Evolutionary conservation across 1,140 invertebrate genomes (phyloP), one percentile per base, ranked within the genome.

Genomic region (Apis florea): DNA sequence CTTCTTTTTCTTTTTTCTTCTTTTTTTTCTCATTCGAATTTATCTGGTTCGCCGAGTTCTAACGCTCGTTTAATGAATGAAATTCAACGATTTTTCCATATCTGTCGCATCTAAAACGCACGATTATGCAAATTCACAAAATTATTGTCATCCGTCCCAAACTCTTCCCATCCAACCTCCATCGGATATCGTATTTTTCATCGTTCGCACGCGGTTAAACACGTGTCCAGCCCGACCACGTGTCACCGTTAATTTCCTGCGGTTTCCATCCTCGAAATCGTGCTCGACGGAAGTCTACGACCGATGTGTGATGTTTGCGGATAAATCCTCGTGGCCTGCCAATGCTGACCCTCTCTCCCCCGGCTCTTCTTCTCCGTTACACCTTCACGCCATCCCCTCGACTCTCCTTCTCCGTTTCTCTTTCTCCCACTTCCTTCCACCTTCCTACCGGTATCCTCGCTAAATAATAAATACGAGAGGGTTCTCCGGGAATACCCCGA

Each of bases 401-500:
- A 40, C 40, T 51, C 85, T 79, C 64, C 47, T 49, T 49, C 85
- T 63, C 78, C 79, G 66, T 82, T 78, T 77, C 84, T 87, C 68
- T 72, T 76, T 81, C 83, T 49, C 58, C 79, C 76, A 73, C 68
- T 89, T 82, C 87, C 84, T 58, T 54, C 51, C 71, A 70, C n/a
- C n/a, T n/a, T 31, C 24, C 74, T 17, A 67, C 26, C 70, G 59
- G 90, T 90, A 90, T 90, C 84, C 86, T 83, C 88, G 88, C 89
- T 93, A 93, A 93, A 93, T 93, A 93, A 93, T 93, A 93, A 93
- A 93, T 93, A 93, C 89, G 92, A 90, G 90, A 91, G 91, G 90
- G 90, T 92, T 92, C 90, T 90, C 87, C 84, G 89, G 89, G 90
- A 88, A 92, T 93, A 91, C 90, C 93, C 92, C 93, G 87, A 92